Evolutionary conservation across 2,888 invertebrate species (phyloP).

Genomic region (Mythimna ferrago): DNA sequence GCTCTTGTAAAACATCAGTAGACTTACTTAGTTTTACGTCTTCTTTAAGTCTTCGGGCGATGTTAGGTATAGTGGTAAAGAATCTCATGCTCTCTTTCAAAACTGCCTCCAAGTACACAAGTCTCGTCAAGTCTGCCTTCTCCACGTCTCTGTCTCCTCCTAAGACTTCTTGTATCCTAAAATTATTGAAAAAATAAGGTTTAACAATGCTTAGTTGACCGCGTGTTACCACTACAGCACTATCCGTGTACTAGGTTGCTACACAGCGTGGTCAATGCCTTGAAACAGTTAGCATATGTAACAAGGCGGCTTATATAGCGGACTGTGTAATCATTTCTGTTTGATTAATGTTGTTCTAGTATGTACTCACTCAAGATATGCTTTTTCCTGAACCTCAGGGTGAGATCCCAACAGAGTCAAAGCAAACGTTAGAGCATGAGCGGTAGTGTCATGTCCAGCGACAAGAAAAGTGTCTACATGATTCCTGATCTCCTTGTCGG

Average conservation of each 20-base stretch:
- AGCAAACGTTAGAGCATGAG: constrained; percentile 82
- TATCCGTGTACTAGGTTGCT: too few species aligned
- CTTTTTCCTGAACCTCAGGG: constrained; percentile 80
- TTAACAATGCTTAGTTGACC: background rate
- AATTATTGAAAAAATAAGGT: background rate
- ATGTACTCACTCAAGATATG: constrained; percentile 76
- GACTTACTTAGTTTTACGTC: constrained; percentile 79
- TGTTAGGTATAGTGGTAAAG: constrained; percentile 76
- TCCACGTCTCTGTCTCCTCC: constrained; percentile 76
- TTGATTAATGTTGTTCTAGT: background rate
- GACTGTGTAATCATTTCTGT: background rate
- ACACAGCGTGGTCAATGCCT: background rate
- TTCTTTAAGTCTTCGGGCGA: constrained; percentile 73
- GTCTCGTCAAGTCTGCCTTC: constrained; percentile 75
- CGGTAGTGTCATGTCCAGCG: constrained; percentile 88
- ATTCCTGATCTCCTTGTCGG: constrained; percentile 88
- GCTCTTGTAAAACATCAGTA: background rate
- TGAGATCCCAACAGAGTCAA: constrained; percentile 82
- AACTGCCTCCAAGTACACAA: constrained; percentile 80
- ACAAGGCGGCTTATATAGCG: background rate
- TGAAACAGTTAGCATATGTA: background rate
- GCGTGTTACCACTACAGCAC: too few species aligned
- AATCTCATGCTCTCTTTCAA: constrained; percentile 80
- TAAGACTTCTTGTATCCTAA: constrained; percentile 74
- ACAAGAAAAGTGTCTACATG: constrained; percentile 89